Evolutionary conservation across 2,888 invertebrate genomes (phyloP), one percentile per base, ranked within the genome.

Genomic region (Morpho deidamia): DNA sequence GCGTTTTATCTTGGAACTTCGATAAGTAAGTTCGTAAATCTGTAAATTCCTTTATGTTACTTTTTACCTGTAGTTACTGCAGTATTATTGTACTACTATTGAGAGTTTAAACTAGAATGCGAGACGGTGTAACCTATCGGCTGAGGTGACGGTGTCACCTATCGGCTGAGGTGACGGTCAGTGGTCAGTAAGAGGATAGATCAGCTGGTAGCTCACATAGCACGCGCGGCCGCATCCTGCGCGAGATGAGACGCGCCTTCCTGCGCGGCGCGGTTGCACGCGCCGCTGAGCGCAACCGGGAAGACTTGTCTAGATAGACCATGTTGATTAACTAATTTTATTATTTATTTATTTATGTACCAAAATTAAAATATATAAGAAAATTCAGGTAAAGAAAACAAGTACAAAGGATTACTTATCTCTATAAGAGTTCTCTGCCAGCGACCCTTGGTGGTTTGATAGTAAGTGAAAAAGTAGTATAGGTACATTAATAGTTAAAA

Each of bases 221-320:
- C 68, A 63, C 69, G 78, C 71, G 65, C 64, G 61, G 80, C 85
- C 86, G 87, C 88, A 87, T 88, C 87, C 88, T 85, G 86, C 78
- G 85, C 78, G 85, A 88, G 88, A 87, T 81, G 88, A 89, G 88
- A 88, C 82, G 86, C 77, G 68, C 80, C 81, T 84, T 89, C 88
- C 89, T 88, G 85, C 83, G 82, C 70, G 64, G 72, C 79, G 85
- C 77, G 89, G 88, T 88, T 89, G 88, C 89, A 89, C 80, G 88
- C 88, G 80, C 85, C 67, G 81, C 64, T 73, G 79, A 89, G 89
- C 88, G 82, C 84, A 71, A 86, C 88, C 72, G 74, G 71, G 79
- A 72, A 68, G 8, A 33, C 7, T 33, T 60, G 73, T 71, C 61
- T 23, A 51, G n/a, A 37, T 47, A 50, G 51, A 44, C 44, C 11